Percentiles rank a stretch among this genome's conserved stretches.
Conservation (phyloP, 2,797 vertebrate species). For the Rhinichthys osculus region DNA sequence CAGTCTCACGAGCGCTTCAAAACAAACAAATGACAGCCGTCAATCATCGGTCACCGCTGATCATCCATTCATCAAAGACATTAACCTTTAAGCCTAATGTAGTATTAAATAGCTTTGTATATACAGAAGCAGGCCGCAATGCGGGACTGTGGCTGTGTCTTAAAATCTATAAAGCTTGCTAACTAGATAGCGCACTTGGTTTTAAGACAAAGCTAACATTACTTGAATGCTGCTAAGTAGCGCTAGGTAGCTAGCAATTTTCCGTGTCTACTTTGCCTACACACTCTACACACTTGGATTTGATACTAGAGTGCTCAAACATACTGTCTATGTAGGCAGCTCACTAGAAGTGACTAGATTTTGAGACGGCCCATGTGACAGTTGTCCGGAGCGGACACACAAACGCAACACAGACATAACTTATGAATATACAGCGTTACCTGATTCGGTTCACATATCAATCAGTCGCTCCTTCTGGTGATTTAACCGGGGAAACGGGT, state of each 20-base stretch:
- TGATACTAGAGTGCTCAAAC: no score
- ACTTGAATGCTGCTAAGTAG: background rate
- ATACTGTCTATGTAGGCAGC: background rate
- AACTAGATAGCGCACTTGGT: conserved; percentile 2
- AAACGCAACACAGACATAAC: background rate
- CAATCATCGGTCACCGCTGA: background rate
- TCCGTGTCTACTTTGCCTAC: background rate
- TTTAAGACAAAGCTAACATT: background rate
- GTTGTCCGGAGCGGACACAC: background rate
- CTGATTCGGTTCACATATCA: conserved; percentile 64
- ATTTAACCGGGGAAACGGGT: conserved; percentile 32
- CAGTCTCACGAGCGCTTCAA: background rate
- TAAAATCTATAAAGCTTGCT: background rate
- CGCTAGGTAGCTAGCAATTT: background rate
- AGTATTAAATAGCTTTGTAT: background rate
- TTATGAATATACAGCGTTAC: conserved; percentile 46
- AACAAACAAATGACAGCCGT: conserved; percentile 23
- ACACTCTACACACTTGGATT: background rate
- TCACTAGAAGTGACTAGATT: conserved; percentile 8
- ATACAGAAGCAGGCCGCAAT: conserved; percentile 66
- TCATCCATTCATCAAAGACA: no score
- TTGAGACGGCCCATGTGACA: conserved; percentile 11
- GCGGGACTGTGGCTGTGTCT: conserved; percentile 55
- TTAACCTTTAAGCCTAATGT: background rate
- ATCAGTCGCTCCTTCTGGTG: conserved; percentile 40